Conservation (phyloP, 2,797 vertebrate genomes). For the Gephyroberyx darwinii region DNA sequence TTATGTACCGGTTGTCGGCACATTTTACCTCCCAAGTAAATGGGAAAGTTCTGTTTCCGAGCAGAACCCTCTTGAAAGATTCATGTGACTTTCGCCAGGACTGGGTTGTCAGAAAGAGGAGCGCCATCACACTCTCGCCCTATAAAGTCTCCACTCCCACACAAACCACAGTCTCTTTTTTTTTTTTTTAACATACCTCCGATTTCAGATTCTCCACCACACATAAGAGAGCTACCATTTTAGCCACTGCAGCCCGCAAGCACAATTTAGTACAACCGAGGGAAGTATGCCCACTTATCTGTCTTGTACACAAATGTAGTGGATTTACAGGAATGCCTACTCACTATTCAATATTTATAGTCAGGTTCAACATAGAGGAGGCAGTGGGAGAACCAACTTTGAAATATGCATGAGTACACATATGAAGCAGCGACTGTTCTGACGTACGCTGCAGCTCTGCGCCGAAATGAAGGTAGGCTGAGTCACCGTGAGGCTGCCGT, state of each 20-base stretch:
- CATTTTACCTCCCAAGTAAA: constrained; percentile 62
- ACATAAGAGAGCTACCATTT: constrained; percentile 55
- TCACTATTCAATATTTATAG: constrained; percentile 74
- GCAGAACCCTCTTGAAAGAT: constrained; percentile 62
- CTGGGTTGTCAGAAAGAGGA: constrained; percentile 35
- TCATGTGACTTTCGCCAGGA: constrained; percentile 55
- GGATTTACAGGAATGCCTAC: constrained; percentile 62
- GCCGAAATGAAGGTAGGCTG: constrained; percentile 38
- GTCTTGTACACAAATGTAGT: constrained; percentile 68
- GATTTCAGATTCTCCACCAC: constrained; percentile 40
- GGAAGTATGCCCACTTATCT: constrained; percentile 71
- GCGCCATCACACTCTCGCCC: constrained; percentile 35
- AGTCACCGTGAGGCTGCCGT: constrained; percentile 13
- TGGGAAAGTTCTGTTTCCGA: constrained; percentile 73
- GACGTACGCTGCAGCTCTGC: constrained; percentile 29
- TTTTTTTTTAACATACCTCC: constrained; percentile 16
- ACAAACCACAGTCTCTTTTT: constrained; percentile 22
- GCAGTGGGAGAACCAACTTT: constrained; percentile 34
- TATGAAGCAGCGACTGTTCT: constrained; percentile 34
- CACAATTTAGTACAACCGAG: constrained; percentile 45
- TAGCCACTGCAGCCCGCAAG: constrained; percentile 55
- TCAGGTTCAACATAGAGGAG: constrained; percentile 42
- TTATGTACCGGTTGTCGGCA: constrained; percentile 31
- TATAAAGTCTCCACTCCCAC: constrained; percentile 43
- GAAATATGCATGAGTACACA: constrained; percentile 72